These are phyloP conservation scores for Eudyptes chrysolophus DNA, from an alignment of 2,113 vertebrate genomes.

Conservation along the genomic window DNA sequence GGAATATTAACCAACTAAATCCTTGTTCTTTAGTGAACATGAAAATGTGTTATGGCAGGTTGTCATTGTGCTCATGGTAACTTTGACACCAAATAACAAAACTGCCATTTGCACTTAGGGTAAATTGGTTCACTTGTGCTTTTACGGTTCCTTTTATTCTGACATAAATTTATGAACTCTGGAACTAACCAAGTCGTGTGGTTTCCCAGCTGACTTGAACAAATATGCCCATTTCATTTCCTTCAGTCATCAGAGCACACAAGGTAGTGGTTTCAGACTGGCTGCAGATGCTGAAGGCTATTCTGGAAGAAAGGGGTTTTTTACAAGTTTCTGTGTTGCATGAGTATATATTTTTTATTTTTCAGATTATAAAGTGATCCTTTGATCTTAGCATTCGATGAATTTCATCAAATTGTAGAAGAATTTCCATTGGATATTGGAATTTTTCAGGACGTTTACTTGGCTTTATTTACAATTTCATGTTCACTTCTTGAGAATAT, in stretches of 20 bases:
- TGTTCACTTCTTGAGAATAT: neutral
- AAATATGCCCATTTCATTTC: conserved; percentile 73
- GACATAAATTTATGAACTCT: conserved; percentile 80
- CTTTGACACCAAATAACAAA: conserved; percentile 85
- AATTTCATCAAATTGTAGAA: neutral
- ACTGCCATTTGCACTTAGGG: conserved; percentile 84
- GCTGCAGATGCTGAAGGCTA: conserved; percentile 51
- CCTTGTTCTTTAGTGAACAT: conserved; percentile 79
- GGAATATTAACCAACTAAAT: conserved; percentile 95
- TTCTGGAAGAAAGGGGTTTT: neutral
- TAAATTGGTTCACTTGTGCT: conserved; percentile 78
- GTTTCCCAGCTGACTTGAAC: conserved; percentile 75
- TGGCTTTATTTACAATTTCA: neutral
- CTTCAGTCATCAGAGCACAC: conserved; percentile 59
- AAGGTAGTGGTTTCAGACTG: conserved; percentile 50
- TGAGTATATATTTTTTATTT: neutral
- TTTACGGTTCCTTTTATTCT: conserved; percentile 70
- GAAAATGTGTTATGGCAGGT: conserved; percentile 85
- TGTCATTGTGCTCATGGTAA: conserved; percentile 81
- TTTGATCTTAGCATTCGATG: neutral
- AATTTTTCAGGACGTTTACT: neutral
- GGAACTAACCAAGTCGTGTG: conserved; percentile 67
- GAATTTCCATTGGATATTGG: neutral
- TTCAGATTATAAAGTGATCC: neutral
- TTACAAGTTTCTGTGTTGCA: neutral